phyloP scores from a whole-genome alignment of 2,888 invertebrate species.

The Acheta domesticus region DNA sequence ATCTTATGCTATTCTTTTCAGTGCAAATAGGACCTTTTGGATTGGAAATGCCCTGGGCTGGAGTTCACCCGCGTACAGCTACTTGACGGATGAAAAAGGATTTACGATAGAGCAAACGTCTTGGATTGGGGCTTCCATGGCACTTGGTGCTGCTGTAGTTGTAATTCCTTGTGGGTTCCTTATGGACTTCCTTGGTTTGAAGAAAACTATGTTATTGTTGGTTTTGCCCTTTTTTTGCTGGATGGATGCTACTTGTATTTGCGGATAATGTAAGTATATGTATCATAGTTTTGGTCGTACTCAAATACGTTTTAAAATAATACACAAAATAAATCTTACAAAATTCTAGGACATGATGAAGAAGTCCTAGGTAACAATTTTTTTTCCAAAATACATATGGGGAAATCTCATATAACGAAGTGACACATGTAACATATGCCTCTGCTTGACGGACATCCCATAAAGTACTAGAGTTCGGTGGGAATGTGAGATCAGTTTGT shows the following conservation, averaged over 20 bases:
- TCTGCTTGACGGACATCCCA: too few species aligned
- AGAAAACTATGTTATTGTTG: constrained; percentile 62
- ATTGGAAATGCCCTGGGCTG: constrained; percentile 70
- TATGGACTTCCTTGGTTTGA: constrained; percentile 70
- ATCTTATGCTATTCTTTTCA: constrained; percentile 42
- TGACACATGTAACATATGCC: too few species aligned
- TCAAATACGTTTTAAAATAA: too few species aligned
- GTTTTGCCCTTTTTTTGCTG: constrained; percentile 66
- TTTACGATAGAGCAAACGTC: constrained; percentile 53
- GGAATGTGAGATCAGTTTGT: too few species aligned
- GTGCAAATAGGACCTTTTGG: constrained; percentile 76
- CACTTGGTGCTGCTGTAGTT: constrained; percentile 68
- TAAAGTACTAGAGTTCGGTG: too few species aligned
- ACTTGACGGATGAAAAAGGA: neutral
- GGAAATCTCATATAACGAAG: too few species aligned
- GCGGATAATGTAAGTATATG: neutral
- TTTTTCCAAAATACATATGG: too few species aligned
- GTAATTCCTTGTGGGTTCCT: constrained; percentile 69
- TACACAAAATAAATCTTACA: too few species aligned
- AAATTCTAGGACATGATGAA: too few species aligned
- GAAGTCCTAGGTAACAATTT: too few species aligned
- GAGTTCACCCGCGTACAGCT: constrained; percentile 66
- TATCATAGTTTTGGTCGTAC: too few species aligned
- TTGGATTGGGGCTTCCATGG: constrained; percentile 69
- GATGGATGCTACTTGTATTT: constrained; percentile 69